Percentiles rank a stretch among this genome's conserved stretches.
Evolutionary conservation across 2,113 vertebrate genomes (phyloP).

Genomic region (Scophthalmus maximus): DNA sequence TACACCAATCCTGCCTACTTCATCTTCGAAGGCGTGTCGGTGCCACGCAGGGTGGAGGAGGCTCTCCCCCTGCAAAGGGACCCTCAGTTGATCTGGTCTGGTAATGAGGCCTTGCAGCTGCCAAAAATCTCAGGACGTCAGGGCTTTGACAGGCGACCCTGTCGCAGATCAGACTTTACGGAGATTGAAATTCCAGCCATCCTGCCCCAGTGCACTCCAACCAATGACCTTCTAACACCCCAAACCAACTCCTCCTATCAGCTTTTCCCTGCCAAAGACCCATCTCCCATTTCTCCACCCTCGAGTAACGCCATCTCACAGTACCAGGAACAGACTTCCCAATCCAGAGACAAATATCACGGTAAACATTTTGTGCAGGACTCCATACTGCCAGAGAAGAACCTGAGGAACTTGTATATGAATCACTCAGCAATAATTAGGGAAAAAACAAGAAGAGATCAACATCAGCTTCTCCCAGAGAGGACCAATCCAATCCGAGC

Average conservation of each 20-base stretch:
- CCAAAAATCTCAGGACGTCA: slow-evolving; percentile 72
- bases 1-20: slow-evolving; percentile 92
- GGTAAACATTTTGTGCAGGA: slow-evolving; percentile 60
- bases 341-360: slow-evolving; percentile 60
- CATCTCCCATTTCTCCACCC: slow-evolving; percentile 57
- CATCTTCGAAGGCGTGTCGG: slow-evolving; percentile 87
- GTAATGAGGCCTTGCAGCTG: slow-evolving; percentile 80
- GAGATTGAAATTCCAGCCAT: slow-evolving; percentile 86
- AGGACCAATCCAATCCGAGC: slow-evolving; percentile 48
- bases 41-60: slow-evolving; percentile 54
- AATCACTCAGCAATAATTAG: slow-evolving; percentile 72
- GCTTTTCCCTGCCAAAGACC: slow-evolving; percentile 80
- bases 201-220: slow-evolving; percentile 66
- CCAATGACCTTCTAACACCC: slow-evolving; percentile 58
- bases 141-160: slow-evolving; percentile 65
- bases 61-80: slow-evolving; percentile 57
- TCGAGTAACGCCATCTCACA: slow-evolving; percentile 54
- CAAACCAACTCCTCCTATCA: slow-evolving; percentile 80
- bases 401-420: slow-evolving; percentile 73
- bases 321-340: slow-evolving; percentile 68
- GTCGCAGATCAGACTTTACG: slow-evolving; percentile 82
- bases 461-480: slow-evolving; percentile 61
- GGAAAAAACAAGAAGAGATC: slow-evolving; percentile 65
- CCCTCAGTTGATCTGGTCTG: slow-evolving; percentile 75
- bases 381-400: slow-evolving; percentile 66